Percentiles rank a stretch among this genome's conserved stretches.
Evolutionary conservation across 2,113 vertebrate species (phyloP).

Genomic region (Aphyosemion australe): DNA sequence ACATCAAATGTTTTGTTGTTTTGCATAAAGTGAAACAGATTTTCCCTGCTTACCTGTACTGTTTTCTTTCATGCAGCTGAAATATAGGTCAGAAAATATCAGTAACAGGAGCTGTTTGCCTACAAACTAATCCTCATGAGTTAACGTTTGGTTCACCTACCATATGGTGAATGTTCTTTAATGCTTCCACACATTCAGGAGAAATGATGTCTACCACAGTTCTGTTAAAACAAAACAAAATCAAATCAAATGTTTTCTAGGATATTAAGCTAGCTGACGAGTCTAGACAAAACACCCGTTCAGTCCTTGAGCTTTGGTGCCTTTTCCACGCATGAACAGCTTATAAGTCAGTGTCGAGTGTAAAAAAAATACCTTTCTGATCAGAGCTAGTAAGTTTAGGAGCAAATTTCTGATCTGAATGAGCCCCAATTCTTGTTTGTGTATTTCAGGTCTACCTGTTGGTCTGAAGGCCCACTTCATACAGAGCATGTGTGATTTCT

Average conservation of each 20-base stretch:
- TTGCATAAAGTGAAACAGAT: rapidly evolving
- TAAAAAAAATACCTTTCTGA: not conserved
- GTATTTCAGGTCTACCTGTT: slow-evolving; percentile 79
- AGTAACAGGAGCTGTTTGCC: not conserved
- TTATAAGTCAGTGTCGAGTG: not conserved
- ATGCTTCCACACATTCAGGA: slow-evolving; percentile 76
- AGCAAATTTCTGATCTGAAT: too few species aligned
- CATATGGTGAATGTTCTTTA: slow-evolving; percentile 88
- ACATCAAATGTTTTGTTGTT: not conserved
- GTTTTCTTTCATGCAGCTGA: slow-evolving; percentile 86
- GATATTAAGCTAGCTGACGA: not conserved
- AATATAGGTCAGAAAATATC: slow-evolving; percentile 33
- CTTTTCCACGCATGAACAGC: not conserved
- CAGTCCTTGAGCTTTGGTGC: too few species aligned
- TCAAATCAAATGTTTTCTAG: not conserved
- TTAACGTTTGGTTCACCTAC: slow-evolving; percentile 60
- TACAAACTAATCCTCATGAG: not conserved
- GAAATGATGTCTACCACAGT: slow-evolving; percentile 78
- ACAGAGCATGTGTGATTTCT: slow-evolving; percentile 88
- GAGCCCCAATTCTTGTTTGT: not conserved
- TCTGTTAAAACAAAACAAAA: slow-evolving; percentile 65
- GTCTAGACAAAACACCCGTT: not conserved
- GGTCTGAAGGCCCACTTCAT: slow-evolving; percentile 79
- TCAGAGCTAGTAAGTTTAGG: too few species aligned
- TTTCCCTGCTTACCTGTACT: slow-evolving; percentile 85